Conservation (phyloP, 2,797 vertebrate genomes). For the Tamandua tetradactyla region DNA sequence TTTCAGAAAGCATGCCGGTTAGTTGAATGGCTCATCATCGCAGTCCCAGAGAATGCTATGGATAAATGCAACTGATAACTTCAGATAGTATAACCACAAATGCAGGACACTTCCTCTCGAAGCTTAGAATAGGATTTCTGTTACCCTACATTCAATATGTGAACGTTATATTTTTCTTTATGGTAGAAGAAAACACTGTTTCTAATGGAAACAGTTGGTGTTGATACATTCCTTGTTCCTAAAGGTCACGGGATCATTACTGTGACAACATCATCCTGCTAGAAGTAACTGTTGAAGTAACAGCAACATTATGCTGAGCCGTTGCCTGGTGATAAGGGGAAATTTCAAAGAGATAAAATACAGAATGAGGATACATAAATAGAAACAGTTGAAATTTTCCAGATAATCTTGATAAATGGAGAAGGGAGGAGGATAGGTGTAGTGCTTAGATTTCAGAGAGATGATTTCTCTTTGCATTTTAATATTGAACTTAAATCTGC, state of each 20-base stretch:
- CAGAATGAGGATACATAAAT: constrained; percentile 67
- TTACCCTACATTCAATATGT: constrained; percentile 17
- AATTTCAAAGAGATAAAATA: constrained; percentile 53
- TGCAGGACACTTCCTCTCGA: not conserved
- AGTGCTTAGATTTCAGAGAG: constrained; percentile 78
- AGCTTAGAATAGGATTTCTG: constrained; percentile 1
- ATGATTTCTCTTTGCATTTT: constrained; percentile 74
- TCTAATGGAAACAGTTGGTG: constrained; percentile 55
- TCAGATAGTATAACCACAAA: constrained; percentile 47
- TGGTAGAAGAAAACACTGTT: constrained; percentile 22
- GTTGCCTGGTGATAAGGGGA: constrained; percentile 33
- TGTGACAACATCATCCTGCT: constrained; percentile 51
- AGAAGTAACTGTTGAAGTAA: constrained; percentile 47
- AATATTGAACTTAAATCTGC: constrained; percentile 74
- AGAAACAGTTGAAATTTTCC: constrained; percentile 75
- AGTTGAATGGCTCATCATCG: not conserved
- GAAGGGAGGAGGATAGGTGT: constrained; percentile 12
- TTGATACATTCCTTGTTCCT: constrained; percentile 58
- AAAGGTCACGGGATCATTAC: constrained; percentile 68
- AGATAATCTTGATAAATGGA: constrained; percentile 69
- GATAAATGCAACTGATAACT: constrained; percentile 9
- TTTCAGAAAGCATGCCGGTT: constrained; percentile 27
- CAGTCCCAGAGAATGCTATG: constrained; percentile 38
- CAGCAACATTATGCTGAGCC: not conserved
- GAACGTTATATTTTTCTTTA: constrained; percentile 45